phyloP scores from a whole-genome alignment of 2,888 invertebrate species.

The Clunio marinus region DNA sequence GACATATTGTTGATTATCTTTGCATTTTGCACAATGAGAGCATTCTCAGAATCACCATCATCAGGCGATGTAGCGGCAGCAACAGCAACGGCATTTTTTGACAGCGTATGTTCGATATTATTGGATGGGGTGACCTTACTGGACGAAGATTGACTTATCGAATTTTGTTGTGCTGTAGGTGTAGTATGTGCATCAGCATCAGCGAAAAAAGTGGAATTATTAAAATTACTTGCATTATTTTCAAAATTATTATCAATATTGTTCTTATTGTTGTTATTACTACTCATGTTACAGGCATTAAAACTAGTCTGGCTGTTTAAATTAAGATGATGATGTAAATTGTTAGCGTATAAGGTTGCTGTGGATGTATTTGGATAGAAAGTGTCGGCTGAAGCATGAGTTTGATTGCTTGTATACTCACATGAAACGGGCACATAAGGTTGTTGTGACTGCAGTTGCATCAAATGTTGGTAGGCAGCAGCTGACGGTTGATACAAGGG shows the following conservation, averaged over 20 bases:
- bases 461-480: slow-evolving; percentile 87
- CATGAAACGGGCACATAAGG: slow-evolving; percentile 98
- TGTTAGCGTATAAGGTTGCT: slow-evolving; percentile 40
- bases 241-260: slow-evolving; percentile 9
- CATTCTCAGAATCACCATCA: slow-evolving; percentile 19
- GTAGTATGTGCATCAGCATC: slow-evolving; percentile 36
- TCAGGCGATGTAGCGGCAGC: slow-evolving; percentile 15
- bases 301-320: slow-evolving; percentile 33
- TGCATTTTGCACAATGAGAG: slow-evolving; percentile 35
- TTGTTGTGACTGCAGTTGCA: slow-evolving; percentile 91
- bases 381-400: slow-evolving; percentile 30
- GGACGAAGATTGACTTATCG: slow-evolving; percentile 37
- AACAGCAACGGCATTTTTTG: slow-evolving; percentile 31
- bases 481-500: slow-evolving; percentile 92
- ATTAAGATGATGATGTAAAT: slow-evolving; percentile 40
- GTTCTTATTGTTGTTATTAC: slow-evolving; percentile 25
- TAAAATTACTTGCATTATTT: slow-evolving; percentile 24
- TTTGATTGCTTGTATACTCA: slow-evolving; percentile 69
- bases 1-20: slow-evolving; percentile 19
- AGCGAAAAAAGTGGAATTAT: slow-evolving; percentile 36
- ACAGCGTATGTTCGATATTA: slow-evolving; percentile 34
- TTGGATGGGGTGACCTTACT: slow-evolving; percentile 39
- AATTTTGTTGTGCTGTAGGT: slow-evolving; percentile 38
- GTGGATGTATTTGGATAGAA: slow-evolving; percentile 43
- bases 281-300: slow-evolving; percentile 21